Conservation (phyloP, 2,113 vertebrate genomes). For the Chionodraco myersi region DNA sequence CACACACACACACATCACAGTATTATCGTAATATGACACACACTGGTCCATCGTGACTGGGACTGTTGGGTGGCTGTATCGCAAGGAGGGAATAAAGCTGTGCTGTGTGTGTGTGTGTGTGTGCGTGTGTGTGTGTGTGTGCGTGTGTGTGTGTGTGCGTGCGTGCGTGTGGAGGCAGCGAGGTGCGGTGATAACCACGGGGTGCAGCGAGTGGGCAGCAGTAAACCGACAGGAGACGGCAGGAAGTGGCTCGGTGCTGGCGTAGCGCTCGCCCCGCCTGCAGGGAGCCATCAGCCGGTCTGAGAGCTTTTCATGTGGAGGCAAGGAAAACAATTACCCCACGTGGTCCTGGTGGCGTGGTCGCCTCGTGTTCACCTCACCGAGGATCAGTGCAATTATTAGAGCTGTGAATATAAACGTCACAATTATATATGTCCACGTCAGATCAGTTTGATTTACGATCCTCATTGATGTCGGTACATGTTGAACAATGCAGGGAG, state of each 20-base stretch:
- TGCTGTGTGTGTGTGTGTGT: constrained; percentile 21
- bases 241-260: constrained; percentile 20
- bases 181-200: constrained; percentile 47
- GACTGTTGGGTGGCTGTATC: constrained; percentile 69
- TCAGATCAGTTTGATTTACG: not conserved
- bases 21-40: constrained; percentile 53
- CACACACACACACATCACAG: not conserved
- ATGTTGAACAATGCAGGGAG: not conserved
- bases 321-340: not conserved
- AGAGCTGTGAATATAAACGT: not conserved
- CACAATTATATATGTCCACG: not conserved
- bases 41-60: constrained; percentile 40
- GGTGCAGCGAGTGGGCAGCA: constrained; percentile 46
- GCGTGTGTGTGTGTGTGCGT: constrained; percentile 23
- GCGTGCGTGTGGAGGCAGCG: constrained; percentile 20
- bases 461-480: not conserved
- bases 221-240: constrained; percentile 18
- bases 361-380: not conserved
- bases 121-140: constrained; percentile 18
- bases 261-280: constrained; percentile 37
- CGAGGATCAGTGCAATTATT: not conserved
- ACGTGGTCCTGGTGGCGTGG: not conserved
- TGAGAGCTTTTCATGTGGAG: constrained; percentile 7
- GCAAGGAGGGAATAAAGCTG: constrained; percentile 43
- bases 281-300: constrained; percentile 30